Evolutionary conservation across 35 echinoderm and acorn worm species (phyloP).

Genomic region (Lytechinus pictus): DNA sequence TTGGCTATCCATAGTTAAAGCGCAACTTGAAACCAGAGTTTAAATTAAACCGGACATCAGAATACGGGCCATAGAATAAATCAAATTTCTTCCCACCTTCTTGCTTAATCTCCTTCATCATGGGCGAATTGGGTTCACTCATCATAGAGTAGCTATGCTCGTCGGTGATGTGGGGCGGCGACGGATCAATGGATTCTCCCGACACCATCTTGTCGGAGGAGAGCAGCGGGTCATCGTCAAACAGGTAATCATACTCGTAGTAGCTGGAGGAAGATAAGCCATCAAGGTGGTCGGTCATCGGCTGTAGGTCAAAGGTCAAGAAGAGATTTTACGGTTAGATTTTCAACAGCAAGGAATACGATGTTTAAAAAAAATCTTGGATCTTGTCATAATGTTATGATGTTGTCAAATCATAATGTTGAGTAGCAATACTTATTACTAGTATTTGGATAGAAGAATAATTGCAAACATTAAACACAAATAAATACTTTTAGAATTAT

Average conservation of each 20-base stretch:
- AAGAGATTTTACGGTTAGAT: not conserved
- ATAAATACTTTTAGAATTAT: no score
- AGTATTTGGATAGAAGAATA: no score
- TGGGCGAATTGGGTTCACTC: constrained; percentile 62
- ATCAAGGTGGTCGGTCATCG: constrained; percentile 61
- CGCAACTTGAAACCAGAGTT: no score
- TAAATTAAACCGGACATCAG: no score
- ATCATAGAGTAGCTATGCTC: constrained; percentile 67
- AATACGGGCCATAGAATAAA: no score
- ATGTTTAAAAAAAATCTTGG: no score
- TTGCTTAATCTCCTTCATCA: constrained; percentile 62
- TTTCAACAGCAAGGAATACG: not conserved
- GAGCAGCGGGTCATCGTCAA: constrained; percentile 67
- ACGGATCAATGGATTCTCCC: constrained; percentile 25
- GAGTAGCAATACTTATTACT: no score
- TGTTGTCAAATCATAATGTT: no score
- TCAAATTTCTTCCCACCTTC: constrained; percentile 42
- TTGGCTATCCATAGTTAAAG: no score
- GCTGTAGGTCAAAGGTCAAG: constrained; percentile 42
- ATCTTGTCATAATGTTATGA: no score
- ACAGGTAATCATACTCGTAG: constrained; percentile 64
- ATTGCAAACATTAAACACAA: no score
- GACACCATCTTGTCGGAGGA: constrained; percentile 52
- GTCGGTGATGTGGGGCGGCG: constrained; percentile 55
- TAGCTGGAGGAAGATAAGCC: constrained; percentile 35